These are phyloP conservation scores for Paelopatides confundens DNA, from an alignment of 53 echinoderm and acorn worm genomes.

Conservation along the genomic window DNA sequence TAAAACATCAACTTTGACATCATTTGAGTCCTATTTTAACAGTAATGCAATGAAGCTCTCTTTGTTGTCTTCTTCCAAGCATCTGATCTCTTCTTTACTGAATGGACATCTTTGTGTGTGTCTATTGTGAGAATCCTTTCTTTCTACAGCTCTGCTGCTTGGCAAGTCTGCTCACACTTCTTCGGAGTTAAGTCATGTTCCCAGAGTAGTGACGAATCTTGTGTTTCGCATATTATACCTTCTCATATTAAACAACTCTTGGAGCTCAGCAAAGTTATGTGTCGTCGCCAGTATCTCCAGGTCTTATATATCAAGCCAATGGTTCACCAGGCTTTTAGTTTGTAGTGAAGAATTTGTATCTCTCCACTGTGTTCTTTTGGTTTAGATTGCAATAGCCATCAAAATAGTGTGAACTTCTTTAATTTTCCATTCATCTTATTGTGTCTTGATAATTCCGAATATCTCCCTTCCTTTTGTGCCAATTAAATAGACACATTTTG, in stretches of 20 bases:
- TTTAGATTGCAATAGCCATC: conserved; percentile 48
- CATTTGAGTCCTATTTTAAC: too few species aligned
- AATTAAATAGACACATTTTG: conserved; percentile 36
- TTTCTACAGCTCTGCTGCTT: conserved; percentile 48
- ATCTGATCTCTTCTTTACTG: too few species aligned
- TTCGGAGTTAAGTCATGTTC: neutral
- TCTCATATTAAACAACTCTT: conserved; percentile 50
- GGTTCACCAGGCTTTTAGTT: conserved; percentile 42
- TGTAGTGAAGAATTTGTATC: conserved; percentile 58
- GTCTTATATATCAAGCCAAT: conserved; percentile 35
- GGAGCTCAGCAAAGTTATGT: conserved; percentile 39
- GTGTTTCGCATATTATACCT: conserved; percentile 48
- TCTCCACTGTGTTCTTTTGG: conserved; percentile 51
- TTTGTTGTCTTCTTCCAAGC: too few species aligned
- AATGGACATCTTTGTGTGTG: neutral
- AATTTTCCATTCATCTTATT: neutral
- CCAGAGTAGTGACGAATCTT: conserved; percentile 42
- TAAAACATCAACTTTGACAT: too few species aligned
- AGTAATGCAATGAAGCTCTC: too few species aligned
- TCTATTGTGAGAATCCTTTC: conserved; percentile 11
- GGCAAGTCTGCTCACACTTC: conserved; percentile 10
- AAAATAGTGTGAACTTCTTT: neutral
- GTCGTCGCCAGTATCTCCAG: conserved; percentile 36
- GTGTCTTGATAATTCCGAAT: neutral
- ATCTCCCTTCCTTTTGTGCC: conserved; percentile 36